Conservation (phyloP, 2,113 vertebrate genomes). For the Jaculus jaculus region DNA sequence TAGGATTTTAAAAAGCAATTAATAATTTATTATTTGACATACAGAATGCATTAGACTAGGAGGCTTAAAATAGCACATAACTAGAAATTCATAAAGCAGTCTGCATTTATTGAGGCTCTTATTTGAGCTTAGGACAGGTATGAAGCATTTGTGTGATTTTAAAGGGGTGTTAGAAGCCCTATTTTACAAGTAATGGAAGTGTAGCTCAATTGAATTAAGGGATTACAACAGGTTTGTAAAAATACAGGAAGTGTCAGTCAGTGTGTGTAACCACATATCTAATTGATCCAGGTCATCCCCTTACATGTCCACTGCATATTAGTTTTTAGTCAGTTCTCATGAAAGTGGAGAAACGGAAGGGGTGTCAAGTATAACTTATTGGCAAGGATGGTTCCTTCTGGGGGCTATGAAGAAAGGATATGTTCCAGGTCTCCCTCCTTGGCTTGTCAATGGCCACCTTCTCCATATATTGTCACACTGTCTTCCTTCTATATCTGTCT, state of each 20-base stretch:
- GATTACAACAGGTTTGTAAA: neutral
- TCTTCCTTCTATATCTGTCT: neutral
- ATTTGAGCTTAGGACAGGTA: neutral
- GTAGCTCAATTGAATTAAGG: neutral
- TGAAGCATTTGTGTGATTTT: neutral
- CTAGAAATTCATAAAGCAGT: conserved; percentile 1
- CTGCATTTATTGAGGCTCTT: neutral
- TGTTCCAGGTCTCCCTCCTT: neutral
- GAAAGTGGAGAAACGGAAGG: neutral
- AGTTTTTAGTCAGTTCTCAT: neutral
- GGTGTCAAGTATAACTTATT: neutral
- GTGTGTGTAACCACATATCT: neutral
- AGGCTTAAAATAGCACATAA: neutral
- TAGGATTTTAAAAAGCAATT: neutral
- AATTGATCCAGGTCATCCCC: neutral
- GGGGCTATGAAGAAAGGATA: neutral
- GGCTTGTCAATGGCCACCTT: neutral
- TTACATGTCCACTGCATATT: neutral
- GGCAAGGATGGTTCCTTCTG: neutral
- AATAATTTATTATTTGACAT: neutral
- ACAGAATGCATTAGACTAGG: neutral
- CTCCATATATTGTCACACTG: neutral
- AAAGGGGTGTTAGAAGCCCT: neutral
- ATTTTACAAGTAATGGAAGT: conserved; percentile 2
- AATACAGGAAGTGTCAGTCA: neutral